phyloP scores from a whole-genome alignment of 2,888 invertebrate species.

The Hymenopus coronatus region DNA sequence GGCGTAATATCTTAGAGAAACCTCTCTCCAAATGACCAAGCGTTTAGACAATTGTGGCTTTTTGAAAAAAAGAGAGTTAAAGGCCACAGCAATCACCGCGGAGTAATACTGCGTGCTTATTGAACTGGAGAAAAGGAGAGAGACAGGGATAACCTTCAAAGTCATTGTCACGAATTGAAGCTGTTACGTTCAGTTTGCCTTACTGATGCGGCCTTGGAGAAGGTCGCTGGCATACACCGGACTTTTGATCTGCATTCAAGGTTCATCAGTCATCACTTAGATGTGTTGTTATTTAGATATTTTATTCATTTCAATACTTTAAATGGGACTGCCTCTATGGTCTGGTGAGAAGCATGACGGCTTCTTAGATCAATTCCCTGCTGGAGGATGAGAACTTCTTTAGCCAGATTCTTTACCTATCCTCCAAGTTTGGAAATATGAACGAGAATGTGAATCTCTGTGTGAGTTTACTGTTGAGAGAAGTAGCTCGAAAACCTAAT shows the following conservation, averaged over 20 bases:
- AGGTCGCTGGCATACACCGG: neutral
- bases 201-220: neutral
- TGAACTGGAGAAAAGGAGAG: neutral
- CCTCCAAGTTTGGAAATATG: too few relatives aligned
- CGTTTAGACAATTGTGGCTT: neutral
- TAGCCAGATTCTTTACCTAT: too few relatives aligned
- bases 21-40: neutral
- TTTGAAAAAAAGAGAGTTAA: neutral
- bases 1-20: neutral
- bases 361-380: too few relatives aligned
- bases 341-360: too few relatives aligned
- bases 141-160: neutral
- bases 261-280: too few relatives aligned
- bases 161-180: neutral
- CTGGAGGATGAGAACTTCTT: too few relatives aligned
- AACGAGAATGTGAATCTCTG: too few relatives aligned
- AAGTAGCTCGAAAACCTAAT: too few relatives aligned
- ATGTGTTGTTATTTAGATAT: too few relatives aligned
- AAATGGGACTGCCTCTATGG: too few relatives aligned
- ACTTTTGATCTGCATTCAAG: neutral
- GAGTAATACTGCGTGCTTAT: neutral
- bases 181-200: neutral
- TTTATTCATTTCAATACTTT: too few relatives aligned
- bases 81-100: neutral
- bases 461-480: too few relatives aligned